Base-by-base conservation (phyloP, 2,797 vertebrate genomes). In the Manis pentadactyla region DNA sequence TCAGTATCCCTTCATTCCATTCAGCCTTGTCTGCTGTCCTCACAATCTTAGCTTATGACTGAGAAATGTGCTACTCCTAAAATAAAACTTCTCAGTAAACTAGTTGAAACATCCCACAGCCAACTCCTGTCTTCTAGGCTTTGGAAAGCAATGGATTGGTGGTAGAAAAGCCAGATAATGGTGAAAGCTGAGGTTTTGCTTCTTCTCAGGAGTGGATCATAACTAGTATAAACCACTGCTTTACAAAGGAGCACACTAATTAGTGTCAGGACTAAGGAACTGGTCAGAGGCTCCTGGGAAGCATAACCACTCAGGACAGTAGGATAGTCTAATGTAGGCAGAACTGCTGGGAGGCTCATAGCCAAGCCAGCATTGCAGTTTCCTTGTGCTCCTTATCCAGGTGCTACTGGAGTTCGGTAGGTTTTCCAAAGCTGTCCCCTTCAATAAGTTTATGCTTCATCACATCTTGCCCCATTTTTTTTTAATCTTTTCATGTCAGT, bases 401-500 rank as follows among this genome's bases (percentile, higher is more conserved):
- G 9, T 5, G 25, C 39, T 23, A 19, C 64, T 79, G 31, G 27
- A 42, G 12, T 42, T 29, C 39, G 11, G 21, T 9, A 27, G 25
- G 63, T 55, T 93, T 85, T 63, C 59, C 77, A 85, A 46, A 46
- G 23, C 57, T 57, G 5, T 37, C 39, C 51, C 46, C 57, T 61
- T 59, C 31, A 74, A 51, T 63, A 81, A n/a, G 57, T 55, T 57
- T 69, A 49, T 95, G 74, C 42, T 88, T 79, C 68, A 0, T 92
- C 86, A 93, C 89, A 96, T 92, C 87, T 95, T 94, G 27, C 66
- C 31, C 0, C 34, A 81, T 37, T 95, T 96, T 88, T 88, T 97
- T 93, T 23, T 91, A 89, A 46, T 46, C 11, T 46, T 74, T 93
- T 98, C 98, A 96, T 98, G 98, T 98, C 96, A 96, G 5, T 89